Conservation (phyloP, 2,797 vertebrate species). For the Myotis pilosus region DNA sequence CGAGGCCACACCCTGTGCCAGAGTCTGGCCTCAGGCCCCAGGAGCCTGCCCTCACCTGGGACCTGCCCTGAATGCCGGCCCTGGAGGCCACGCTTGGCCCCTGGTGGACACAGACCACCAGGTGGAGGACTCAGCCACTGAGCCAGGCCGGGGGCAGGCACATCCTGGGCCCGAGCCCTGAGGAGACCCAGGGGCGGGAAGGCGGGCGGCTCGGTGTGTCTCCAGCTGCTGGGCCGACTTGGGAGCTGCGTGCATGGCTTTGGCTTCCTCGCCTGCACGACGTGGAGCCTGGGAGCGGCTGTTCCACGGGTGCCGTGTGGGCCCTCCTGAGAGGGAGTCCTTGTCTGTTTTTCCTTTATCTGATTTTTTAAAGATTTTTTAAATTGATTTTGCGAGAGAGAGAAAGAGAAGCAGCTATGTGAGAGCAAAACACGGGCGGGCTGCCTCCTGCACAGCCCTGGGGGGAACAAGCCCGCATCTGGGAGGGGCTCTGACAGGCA, state of each 20-base stretch:
- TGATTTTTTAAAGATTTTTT: no score
- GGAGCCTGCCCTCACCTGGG: not conserved
- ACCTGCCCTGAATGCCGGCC: not conserved
- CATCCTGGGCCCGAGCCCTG: no score
- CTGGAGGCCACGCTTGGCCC: not conserved
- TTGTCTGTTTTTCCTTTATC: not conserved
- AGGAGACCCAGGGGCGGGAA: not conserved
- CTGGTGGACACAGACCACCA: not conserved
- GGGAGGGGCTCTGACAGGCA: no score
- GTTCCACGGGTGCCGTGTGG: not conserved
- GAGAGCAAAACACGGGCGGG: no score
- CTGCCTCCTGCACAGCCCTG: no score
- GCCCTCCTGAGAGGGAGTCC: not conserved
- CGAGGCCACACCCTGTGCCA: rapidly evolving
- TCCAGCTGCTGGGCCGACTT: not conserved
- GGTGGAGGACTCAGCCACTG: not conserved
- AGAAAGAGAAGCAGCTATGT: no score
- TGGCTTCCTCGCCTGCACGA: no score
- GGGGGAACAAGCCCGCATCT: no score
- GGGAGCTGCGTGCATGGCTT: not conserved
- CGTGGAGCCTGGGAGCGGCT: not conserved
- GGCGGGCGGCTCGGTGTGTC: not conserved
- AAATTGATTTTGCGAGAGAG: no score
- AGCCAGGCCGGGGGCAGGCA: not conserved
- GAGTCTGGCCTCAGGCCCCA: not conserved